Evolutionary conservation across 2,888 invertebrate genomes (phyloP).

Genomic region (Bombyx huttoni): DNA sequence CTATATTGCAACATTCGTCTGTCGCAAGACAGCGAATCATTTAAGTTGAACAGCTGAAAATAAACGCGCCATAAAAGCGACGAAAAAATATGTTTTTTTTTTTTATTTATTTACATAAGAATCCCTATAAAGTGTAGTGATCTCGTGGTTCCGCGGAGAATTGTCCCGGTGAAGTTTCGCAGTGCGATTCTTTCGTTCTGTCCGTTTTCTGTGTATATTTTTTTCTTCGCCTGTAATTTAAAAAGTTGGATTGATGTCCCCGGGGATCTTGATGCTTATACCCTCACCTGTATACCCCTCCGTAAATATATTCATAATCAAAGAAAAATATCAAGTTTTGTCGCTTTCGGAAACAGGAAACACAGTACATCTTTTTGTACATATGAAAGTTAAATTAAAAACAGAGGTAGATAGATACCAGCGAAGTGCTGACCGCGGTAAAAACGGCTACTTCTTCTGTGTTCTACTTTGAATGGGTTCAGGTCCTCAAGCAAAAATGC

Average conservation of each 20-base stretch:
- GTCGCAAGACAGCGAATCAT: too few relatives aligned
- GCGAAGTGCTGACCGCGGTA: too few relatives aligned
- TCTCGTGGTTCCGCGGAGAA: neutral
- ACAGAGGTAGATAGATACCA: too few relatives aligned
- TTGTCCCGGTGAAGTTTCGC: slow-evolving; percentile 11
- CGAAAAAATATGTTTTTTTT: neutral
- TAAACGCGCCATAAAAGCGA: neutral
- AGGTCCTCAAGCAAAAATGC: too few relatives aligned
- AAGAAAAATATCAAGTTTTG: neutral
- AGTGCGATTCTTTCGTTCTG: slow-evolving; percentile 3
- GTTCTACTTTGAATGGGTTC: too few relatives aligned
- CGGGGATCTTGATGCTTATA: neutral
- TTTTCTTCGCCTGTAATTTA: slow-evolving; percentile 51
- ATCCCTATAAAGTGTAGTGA: neutral
- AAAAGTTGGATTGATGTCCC: slow-evolving; percentile 60
- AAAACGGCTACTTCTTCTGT: too few relatives aligned
- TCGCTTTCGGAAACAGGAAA: too few relatives aligned
- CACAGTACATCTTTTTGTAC: too few relatives aligned
- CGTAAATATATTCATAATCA: neutral
- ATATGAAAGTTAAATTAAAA: too few relatives aligned
- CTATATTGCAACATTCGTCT: too few relatives aligned
- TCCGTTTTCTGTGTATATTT: slow-evolving; percentile 1
- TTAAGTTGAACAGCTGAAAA: neutral
- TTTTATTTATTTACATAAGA: neutral
- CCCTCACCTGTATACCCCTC: neutral